Base-by-base conservation (phyloP, 2,797 vertebrate genomes). In the Lepus oiostolus region DNA sequence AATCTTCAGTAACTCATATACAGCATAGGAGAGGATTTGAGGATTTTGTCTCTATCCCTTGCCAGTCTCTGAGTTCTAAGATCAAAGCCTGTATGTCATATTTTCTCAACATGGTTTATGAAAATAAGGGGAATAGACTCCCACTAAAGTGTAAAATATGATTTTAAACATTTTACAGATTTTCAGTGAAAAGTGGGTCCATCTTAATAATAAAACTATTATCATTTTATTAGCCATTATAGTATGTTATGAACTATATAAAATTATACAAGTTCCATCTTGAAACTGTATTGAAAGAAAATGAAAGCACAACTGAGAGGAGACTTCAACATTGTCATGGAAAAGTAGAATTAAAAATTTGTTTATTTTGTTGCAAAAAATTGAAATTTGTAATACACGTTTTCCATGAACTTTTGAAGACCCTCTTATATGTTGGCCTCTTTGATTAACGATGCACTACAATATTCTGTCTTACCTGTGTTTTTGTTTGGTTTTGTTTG, bases 101-200 rank as follows among this genome's bases (percentile, higher is more conserved):
- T 4, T 72, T 83, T 63, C 68, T 67, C 28, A 58, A 63, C 19
- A 22, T 28, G 65, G n/a, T 68, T 52, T 84, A 47, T 3, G 14
- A 22, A 52, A 10, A 26, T 6, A 72, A 72, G 26, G 28, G 28
- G 30, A 22, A 22, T 22, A 54, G 82, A 58, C 50, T 35, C 35
- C 13, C 47, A 7, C 22, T 85, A 81, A 80, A 88, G 13, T 72
- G 8, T 35, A 77, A 76, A 42, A 82, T 72, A 62, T 22, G 6
- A 50, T 79, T 91, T 90, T 35, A 54, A 62, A 81, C 4, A 65
- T 83, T 77, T 83, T 72, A 79, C 74, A n/a, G 72, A 7, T 24
- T 88, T 12, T 91, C 50, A 8, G 22, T 74, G 16, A 88, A 95
- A 91, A 79, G 30, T 72, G n/a, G 26, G 32, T 84, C 4, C 67